Base-by-base conservation (phyloP, 2,113 vertebrate species). In the Podarcis cretensis region DNA sequence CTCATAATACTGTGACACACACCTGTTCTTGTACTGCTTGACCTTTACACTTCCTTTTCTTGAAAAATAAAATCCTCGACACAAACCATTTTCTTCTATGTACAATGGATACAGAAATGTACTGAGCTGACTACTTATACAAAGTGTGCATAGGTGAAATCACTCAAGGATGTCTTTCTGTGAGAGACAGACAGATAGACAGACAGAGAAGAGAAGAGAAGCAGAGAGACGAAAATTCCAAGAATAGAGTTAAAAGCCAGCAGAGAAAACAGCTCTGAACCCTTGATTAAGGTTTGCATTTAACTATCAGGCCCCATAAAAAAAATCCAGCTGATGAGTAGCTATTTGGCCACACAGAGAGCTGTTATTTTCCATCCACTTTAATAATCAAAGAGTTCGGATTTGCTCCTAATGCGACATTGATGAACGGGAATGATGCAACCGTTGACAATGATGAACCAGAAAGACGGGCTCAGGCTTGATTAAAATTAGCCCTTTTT, bases 401-500 rank as follows among this genome's bases (percentile, higher is more conserved):
- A 98, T 98, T 97, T 97, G 96, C 98, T 94, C 95, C 93, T 98
- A 98, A 98, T 97, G 98, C 96, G 95, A 96, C 97, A 95, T 88
- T 97, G 98, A 97, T 97, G 97, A 98, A 96, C 92, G 89, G 74
- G 93, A 95, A 93, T 96, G 98, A 98, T 89, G 96, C 96, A 98
- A 98, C 98, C 97, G 97, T 78, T 97, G 96, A 97, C 97, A 96
- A 92, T 97, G 98, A 97, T 97, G 97, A 98, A 95, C 93, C 82
- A 5, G 81, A 97, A 97, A 97, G 97, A 98, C 97, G 97, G 30
- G 97, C 75, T 97, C 92, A 27, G 88, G 92, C 94, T 96, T 98
- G 98, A 98, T 98, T 98, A 98, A 97, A 98, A 98, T 98, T 95
- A 98, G 97, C 96, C 95, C 96, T 94, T 6, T 86, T 91, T 96